These are phyloP conservation scores for Mirounga angustirostris DNA, from an alignment of 2,113 vertebrate genomes.

Conservation along the genomic window DNA sequence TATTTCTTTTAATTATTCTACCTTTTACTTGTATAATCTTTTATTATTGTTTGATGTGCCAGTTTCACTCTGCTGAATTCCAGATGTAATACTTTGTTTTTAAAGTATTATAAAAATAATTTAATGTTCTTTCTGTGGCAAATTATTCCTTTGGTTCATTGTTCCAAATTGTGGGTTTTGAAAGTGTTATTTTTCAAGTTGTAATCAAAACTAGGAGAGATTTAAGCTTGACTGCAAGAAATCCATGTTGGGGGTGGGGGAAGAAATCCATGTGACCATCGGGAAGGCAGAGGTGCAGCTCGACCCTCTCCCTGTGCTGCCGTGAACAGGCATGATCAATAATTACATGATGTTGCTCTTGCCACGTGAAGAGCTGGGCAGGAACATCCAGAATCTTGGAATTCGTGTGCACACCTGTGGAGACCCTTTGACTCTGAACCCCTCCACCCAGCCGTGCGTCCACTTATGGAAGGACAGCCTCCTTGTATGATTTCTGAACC, in stretches of 20 bases:
- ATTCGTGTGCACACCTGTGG: background rate
- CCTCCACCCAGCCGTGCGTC: rapidly evolving
- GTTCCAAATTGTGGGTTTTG: constrained; percentile 43
- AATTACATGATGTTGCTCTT: background rate
- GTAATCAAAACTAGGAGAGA: constrained; percentile 37
- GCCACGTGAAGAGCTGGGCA: background rate
- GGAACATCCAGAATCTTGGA: background rate
- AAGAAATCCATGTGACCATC: background rate
- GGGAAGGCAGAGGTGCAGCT: background rate
- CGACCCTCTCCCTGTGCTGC: background rate
- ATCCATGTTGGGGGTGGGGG: background rate
- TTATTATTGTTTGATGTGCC: constrained; percentile 57
- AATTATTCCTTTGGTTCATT: constrained; percentile 54
- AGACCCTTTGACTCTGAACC: background rate
- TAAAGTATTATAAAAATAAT: constrained; percentile 44
- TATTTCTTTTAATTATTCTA: constrained; percentile 62
- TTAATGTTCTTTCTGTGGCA: constrained; percentile 48
- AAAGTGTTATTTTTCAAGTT: constrained; percentile 63
- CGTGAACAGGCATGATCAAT: background rate
- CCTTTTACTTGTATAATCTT: constrained; percentile 55
- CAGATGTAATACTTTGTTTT: constrained; percentile 60
- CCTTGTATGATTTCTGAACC: background rate
- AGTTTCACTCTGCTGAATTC: constrained; percentile 56
- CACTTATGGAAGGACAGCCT: background rate
- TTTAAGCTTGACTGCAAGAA: constrained; percentile 2